Base-by-base conservation (phyloP, 1,140 invertebrate genomes). In the Calliopsis andreniformis region DNA sequence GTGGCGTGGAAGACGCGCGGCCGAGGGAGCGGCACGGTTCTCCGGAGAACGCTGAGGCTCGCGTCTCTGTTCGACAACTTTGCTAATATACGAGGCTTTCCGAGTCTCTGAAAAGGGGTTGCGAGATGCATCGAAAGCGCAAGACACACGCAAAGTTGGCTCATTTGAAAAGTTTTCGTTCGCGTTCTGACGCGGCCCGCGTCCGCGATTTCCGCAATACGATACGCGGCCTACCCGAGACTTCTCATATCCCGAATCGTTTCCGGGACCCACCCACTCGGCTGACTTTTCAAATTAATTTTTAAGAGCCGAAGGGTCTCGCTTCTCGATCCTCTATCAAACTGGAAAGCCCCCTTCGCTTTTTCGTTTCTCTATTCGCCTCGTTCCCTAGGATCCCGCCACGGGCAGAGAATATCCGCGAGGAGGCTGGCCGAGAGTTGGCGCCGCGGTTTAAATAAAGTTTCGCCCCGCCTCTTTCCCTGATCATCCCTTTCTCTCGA, bases 91-190 rank as follows among this genome's bases (percentile, higher is more conserved):
- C 86, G 82, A 68, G 73, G 75, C 59, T 75, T 83, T 67, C 64
- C 64, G 35, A 42, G 35, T 68, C 51, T 63, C 43, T 23, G 25
- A 56, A 58, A 80, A 76, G 49, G 63, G 70, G 84, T 68, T 55
- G 83, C 78, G 71, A 80, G 76, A 78, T 73, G 70, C 58, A 64
- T 55, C 58, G 61, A 78, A 79, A 83, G 78, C 67, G 84, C 88
- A 89, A 90, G 89, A 89, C 88, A 89, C 87, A 88, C 89, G 87
- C 84, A 89, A 88, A 90, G 89, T 89, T 88, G 72, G 61, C 69
- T 88, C 87, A 88, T 89, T 89, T 89, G 78, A 78, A 86, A 88
- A 89, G 87, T 89, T 89, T 80, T 70, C 59, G 67, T 78, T 67
- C 76, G 62, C 76, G 45, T 58, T n/a, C 25, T 28, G 43, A 35